phyloP scores from a whole-genome alignment of 2,797 vertebrate genomes.

The Urosaurus nigricauda region DNA sequence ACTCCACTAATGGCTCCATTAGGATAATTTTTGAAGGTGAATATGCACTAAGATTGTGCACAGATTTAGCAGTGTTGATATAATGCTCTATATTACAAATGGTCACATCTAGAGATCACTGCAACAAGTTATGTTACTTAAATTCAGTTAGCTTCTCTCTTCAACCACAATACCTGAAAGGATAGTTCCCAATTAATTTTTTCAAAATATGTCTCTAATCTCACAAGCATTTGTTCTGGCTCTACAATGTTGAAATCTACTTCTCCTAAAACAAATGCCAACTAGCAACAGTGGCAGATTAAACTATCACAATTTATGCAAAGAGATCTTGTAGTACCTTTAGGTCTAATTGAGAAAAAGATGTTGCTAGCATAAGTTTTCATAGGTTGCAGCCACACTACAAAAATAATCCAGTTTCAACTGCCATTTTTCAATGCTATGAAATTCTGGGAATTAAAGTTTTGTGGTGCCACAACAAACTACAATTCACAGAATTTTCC shows the following conservation, averaged over 20 bases:
- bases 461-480: too few relatives aligned
- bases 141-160: not conserved
- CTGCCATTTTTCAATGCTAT: too few relatives aligned
- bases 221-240: too few relatives aligned
- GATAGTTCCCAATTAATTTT: not conserved
- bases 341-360: too few relatives aligned
- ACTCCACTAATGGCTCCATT: not conserved
- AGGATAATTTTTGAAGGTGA: not conserved
- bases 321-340: too few relatives aligned
- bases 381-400: too few relatives aligned
- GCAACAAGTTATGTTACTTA: not conserved
- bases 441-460: too few relatives aligned
- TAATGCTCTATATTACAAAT: not conserved
- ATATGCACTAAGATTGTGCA: not conserved
- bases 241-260: not conserved
- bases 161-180: not conserved
- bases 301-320: not conserved
- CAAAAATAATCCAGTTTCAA: too few relatives aligned
- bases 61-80: not conserved
- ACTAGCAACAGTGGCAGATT: not conserved
- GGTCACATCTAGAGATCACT: not conserved
- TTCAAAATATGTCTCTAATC: not conserved
- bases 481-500: too few relatives aligned
- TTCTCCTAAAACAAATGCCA: not conserved
- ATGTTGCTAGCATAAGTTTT: too few relatives aligned